These are phyloP conservation scores for Dendrophyllia cribrosa DNA, from an alignment of 64 coral and sea anemone species.

Conservation along the genomic window DNA sequence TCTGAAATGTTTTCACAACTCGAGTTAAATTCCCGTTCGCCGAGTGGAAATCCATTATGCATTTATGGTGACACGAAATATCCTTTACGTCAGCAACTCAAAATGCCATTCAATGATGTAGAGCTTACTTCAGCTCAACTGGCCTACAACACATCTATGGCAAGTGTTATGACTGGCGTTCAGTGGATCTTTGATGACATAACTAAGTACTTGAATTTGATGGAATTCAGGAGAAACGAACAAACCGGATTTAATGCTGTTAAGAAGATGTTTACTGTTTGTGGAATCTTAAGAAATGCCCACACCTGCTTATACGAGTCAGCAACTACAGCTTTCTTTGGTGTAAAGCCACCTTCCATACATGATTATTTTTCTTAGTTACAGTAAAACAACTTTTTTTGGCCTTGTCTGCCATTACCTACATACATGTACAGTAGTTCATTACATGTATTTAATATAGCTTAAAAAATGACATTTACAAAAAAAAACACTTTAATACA, in stretches of 20 bases:
- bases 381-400: too few relatives aligned
- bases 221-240: not conserved
- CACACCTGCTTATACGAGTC: not conserved
- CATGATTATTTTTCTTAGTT: not conserved
- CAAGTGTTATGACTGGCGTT: not conserved
- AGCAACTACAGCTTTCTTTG: not conserved
- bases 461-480: too few relatives aligned
- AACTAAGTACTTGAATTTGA: not conserved
- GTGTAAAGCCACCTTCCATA: not conserved
- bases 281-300: not conserved
- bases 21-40: not conserved
- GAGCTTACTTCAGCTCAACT: not conserved
- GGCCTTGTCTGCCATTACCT: too few relatives aligned
- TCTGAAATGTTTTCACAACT: not conserved
- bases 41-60: not conserved
- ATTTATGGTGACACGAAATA: constrained; percentile 15
- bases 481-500: too few relatives aligned
- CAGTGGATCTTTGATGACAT: not conserved
- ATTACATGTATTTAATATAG: too few relatives aligned
- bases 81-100: not conserved
- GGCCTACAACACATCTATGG: not conserved
- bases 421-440: too few relatives aligned
- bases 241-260: not conserved
- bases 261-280: not conserved
- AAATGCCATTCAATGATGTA: not conserved